Percentiles rank a stretch among this genome's conserved stretches.
phyloP scores from a whole-genome alignment of 2,888 invertebrate species.

The Leucoptera coffeella region DNA sequence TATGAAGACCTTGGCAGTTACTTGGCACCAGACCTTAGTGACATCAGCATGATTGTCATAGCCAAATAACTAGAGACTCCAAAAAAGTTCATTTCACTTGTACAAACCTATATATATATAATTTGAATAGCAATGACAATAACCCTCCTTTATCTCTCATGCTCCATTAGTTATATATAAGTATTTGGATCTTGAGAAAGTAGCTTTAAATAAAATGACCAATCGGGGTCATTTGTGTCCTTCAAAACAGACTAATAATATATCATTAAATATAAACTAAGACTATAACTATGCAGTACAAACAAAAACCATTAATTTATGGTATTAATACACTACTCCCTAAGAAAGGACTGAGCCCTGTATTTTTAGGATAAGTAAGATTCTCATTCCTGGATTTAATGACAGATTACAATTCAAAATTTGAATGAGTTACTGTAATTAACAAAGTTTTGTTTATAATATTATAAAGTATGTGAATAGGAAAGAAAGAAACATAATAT shows the following conservation, averaged over 20 bases:
- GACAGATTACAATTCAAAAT: too few relatives aligned
- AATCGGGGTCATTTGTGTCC: constrained; percentile 31
- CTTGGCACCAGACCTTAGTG: constrained; percentile 51
- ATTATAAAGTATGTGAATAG: too few relatives aligned
- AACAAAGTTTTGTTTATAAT: too few relatives aligned
- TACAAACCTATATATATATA: constrained; percentile 36
- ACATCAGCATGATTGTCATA: constrained; percentile 47
- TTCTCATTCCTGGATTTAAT: too few relatives aligned
- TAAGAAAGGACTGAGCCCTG: too few relatives aligned
- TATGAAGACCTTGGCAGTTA: constrained; percentile 56
- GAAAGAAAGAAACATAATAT: too few relatives aligned
- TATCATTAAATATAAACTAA: too few relatives aligned
- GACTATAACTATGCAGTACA: too few relatives aligned
- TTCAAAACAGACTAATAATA: constrained; percentile 35
- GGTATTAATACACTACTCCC: too few relatives aligned
- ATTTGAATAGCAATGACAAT: constrained; percentile 39
- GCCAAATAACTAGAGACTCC: constrained; percentile 36
- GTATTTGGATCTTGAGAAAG: constrained; percentile 31
- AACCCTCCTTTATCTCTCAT: constrained; percentile 13
- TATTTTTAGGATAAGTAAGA: too few relatives aligned
- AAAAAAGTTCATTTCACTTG: constrained; percentile 44
- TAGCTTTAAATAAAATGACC: constrained; percentile 25
- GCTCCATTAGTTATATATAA: constrained; percentile 26
- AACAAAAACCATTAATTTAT: too few relatives aligned
- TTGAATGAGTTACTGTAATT: too few relatives aligned